Percentiles rank a stretch among this genome's conserved stretches.
Evolutionary conservation across 2,888 invertebrate genomes (phyloP).

Genomic region (Lochmaea capreae): DNA sequence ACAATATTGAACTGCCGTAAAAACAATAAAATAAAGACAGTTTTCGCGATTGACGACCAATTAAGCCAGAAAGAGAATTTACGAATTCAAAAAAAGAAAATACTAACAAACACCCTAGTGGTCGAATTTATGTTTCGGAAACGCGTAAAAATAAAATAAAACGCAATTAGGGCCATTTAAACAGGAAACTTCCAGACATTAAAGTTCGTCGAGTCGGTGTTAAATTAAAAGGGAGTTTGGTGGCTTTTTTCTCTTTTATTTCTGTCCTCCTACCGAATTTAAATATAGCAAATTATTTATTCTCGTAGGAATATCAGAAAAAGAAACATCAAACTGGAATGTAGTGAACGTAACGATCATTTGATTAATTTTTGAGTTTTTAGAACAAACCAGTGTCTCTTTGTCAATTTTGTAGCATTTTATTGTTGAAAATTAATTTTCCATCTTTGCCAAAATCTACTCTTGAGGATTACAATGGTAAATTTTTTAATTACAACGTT

Average conservation of each 20-base stretch:
- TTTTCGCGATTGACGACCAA: slow-evolving; percentile 41
- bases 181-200: slow-evolving; percentile 44
- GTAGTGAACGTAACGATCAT: too few species aligned
- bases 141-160: slow-evolving; percentile 46
- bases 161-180: slow-evolving; percentile 45
- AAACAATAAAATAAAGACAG: slow-evolving; percentile 33
- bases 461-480: too few species aligned
- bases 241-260: slow-evolving; percentile 16
- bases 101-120: slow-evolving; percentile 30
- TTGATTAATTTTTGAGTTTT: too few species aligned
- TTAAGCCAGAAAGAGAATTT: slow-evolving; percentile 32
- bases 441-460: too few species aligned
- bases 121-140: slow-evolving; percentile 47
- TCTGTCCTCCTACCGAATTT: slow-evolving; percentile 23
- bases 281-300: slow-evolving; percentile 31
- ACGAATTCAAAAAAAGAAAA: slow-evolving; percentile 34
- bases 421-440: too few species aligned
- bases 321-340: background rate
- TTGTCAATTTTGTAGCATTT: too few species aligned
- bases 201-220: slow-evolving; percentile 36
- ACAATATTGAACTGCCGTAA: slow-evolving; percentile 20
- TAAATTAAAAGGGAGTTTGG: slow-evolving; percentile 38
- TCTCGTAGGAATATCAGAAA: slow-evolving; percentile 21
- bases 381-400: too few species aligned
- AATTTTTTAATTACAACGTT: too few species aligned